Evolutionary conservation across 2,113 vertebrate species (phyloP), one percentile per base, ranked within the genome.

Genomic region (Salvelinus fontinalis): DNA sequence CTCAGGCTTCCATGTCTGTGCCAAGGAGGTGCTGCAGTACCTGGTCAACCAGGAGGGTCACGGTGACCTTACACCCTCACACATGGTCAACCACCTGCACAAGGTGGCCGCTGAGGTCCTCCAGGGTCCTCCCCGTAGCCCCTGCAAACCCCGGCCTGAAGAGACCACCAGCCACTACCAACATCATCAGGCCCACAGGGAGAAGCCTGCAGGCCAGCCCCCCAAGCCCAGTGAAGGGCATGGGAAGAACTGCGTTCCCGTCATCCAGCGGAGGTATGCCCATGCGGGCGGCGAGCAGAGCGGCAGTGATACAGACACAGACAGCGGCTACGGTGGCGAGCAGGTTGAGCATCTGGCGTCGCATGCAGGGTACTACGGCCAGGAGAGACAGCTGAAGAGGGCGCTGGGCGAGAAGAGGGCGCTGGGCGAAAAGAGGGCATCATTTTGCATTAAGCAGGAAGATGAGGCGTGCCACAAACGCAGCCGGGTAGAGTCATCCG

Each of bases 241-340:
- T 0, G 95, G 96, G 16, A 96, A 96, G 78, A 99, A 99, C 94
- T 99, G 98, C 12, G 98, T 99, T 77, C 97, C 98, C 0, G 98
- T 99, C 76, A 99, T 99, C 90, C 96, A 96, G 90, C 89, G 98
- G 86, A 97, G 95, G 74, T 97, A 96, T 1, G 92, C 96, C 14
- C 93, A 93, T 18, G 91, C 89, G 0, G 92, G 95, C 3, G 86
- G 96, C 1, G 97, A 98, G 90, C 97, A 97, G 92, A 99, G 98
- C 0, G 97, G 97, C 75, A 99, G 96, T 0, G 98, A 99, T 84
- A 99, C 98, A 0, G 98, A 99, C 88, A 99, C 97, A 7, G 98
- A 99, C 94, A 99, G 98, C 13, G 98, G 98, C 54, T 99, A 99
- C 0, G 98, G 98, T 0, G 98, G 98, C 0, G 98, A 99, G 81